Conservation (phyloP, 2,113 vertebrate species). For the Saimiri boliviensis region DNA sequence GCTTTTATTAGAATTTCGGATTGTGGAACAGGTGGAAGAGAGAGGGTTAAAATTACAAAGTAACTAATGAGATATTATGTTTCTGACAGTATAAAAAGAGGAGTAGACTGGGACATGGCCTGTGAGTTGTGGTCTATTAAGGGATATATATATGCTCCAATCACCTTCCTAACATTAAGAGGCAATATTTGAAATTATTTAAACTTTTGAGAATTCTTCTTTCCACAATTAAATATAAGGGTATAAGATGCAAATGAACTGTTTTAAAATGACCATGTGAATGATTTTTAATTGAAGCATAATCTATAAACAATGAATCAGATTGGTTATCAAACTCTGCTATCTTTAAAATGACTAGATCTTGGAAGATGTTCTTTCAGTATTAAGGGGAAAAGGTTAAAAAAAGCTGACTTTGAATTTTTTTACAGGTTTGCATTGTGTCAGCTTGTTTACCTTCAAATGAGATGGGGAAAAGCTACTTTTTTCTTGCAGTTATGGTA, state of each 20-base stretch:
- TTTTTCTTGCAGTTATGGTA: background rate
- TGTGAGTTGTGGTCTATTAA: background rate
- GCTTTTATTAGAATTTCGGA: conserved; percentile 10
- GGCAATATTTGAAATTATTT: conserved; percentile 18
- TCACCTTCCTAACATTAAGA: background rate
- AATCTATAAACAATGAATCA: background rate
- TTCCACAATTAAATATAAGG: background rate
- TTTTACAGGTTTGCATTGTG: background rate
- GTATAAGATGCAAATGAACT: background rate
- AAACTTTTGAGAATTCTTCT: conserved; percentile 25
- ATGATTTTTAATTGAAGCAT: conserved; percentile 17
- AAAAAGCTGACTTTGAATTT: background rate
- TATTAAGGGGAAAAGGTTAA: background rate
- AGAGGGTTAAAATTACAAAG: background rate
- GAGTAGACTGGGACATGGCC: background rate
- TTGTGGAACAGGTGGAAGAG: background rate
- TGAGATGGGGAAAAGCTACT: background rate
- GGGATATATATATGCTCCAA: background rate
- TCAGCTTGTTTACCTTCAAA: conserved; percentile 19
- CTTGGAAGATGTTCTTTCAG: background rate
- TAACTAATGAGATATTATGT: background rate
- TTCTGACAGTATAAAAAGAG: background rate
- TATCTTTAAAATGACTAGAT: background rate
- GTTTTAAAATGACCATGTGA: background rate
- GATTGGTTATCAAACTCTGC: background rate